phyloP scores from a whole-genome alignment of 2,797 vertebrate genomes.

The Danio jaintianensis region DNA sequence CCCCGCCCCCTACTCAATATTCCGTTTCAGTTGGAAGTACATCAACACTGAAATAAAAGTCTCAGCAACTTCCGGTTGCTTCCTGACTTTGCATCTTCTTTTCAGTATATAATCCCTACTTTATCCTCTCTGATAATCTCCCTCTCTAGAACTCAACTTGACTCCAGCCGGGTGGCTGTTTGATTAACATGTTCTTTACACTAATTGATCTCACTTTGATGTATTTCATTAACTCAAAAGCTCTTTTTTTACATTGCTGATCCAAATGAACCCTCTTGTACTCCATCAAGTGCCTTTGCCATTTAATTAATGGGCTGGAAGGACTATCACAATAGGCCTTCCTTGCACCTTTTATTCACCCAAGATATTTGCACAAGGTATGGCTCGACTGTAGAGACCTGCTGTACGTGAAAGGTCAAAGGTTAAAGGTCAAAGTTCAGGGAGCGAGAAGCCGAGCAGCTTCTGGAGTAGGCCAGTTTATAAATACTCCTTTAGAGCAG shows the following conservation, averaged over 20 bases:
- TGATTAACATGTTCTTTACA: slow-evolving; percentile 63
- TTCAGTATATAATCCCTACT: slow-evolving; percentile 50
- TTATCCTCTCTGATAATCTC: slow-evolving; percentile 56
- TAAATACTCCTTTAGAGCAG: slow-evolving; percentile 57
- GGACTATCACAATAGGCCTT: slow-evolving; percentile 12
- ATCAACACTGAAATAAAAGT: too few relatives aligned
- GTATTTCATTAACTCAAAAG: slow-evolving; percentile 55
- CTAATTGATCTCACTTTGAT: slow-evolving; percentile 56
- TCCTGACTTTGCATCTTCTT: background rate
- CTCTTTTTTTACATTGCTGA: slow-evolving; percentile 34
- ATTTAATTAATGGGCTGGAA: slow-evolving; percentile 27
- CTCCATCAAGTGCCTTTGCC: slow-evolving; percentile 17
- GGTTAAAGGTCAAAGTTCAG: slow-evolving; percentile 48
- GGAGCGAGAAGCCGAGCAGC: slow-evolving; percentile 56
- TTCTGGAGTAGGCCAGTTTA: slow-evolving; percentile 56
- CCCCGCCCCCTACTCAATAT: too few relatives aligned
- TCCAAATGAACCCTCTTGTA: slow-evolving; percentile 49
- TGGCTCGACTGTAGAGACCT: slow-evolving; percentile 46
- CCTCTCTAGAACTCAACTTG: slow-evolving; percentile 70
- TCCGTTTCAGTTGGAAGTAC: too few relatives aligned
- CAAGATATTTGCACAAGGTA: slow-evolving; percentile 42
- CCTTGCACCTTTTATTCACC: slow-evolving; percentile 34
- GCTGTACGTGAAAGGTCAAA: slow-evolving; percentile 44
- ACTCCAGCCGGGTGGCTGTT: slow-evolving; percentile 81
- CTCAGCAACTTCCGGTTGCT: too few relatives aligned